These are phyloP conservation scores for Spinus pinus DNA, from an alignment of 2,797 vertebrate genomes.

Conservation along the genomic window DNA sequence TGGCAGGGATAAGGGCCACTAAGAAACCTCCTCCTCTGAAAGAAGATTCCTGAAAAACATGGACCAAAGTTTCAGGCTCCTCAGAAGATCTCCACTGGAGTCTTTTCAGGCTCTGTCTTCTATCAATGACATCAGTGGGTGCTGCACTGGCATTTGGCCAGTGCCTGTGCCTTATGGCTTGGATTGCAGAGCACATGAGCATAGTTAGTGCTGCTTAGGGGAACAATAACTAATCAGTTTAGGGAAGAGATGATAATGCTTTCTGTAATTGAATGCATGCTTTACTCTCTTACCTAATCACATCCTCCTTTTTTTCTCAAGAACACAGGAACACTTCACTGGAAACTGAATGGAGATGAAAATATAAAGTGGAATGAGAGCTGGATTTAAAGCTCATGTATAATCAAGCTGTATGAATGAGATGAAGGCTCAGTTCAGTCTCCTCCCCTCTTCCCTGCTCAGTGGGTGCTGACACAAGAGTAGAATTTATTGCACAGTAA, in stretches of 20 bases:
- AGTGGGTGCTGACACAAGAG: not conserved
- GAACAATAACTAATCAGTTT: conserved; percentile 43
- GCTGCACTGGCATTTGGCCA: not conserved
- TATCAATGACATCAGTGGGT: not conserved
- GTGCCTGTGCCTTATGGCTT: not conserved
- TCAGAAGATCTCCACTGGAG: not conserved
- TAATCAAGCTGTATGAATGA: not conserved
- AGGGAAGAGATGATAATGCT: not conserved
- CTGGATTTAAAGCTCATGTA: not conserved
- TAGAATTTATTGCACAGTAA: not conserved
- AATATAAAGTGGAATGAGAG: not conserved
- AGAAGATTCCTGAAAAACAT: not conserved
- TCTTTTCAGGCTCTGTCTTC: not conserved
- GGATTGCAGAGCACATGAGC: not conserved
- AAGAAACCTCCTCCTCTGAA: not conserved
- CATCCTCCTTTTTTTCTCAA: not conserved
- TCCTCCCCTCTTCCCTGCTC: not conserved
- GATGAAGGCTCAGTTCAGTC: not conserved
- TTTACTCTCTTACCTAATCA: conserved; percentile 3
- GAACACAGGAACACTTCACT: conserved; percentile 23
- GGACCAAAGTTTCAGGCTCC: not conserved
- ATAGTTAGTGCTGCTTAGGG: not conserved
- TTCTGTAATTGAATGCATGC: not conserved
- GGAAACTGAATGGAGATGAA: not conserved
- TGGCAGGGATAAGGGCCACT: not conserved